These are phyloP conservation scores for Drosophila orosa DNA, from an alignment of 1,140 invertebrate genomes.

Conservation along the genomic window DNA sequence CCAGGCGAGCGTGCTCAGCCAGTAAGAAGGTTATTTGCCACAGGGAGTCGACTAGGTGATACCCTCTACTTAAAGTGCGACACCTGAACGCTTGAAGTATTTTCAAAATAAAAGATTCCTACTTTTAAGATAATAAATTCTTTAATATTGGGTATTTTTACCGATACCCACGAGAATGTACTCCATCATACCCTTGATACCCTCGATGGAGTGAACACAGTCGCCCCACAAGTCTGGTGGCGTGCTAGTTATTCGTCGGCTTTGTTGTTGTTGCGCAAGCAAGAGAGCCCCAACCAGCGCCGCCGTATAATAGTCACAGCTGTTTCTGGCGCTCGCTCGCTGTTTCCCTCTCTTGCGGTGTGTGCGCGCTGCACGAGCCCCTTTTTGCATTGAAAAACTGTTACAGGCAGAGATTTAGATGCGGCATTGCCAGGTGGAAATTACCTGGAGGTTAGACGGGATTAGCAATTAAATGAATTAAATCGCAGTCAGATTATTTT, in stretches of 20 bases:
- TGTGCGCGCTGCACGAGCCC: conserved; percentile 68
- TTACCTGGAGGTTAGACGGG: not conserved
- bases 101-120: no score
- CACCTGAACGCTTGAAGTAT: no score
- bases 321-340: conserved; percentile 52
- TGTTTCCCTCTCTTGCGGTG: conserved; percentile 38
- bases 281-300: conserved; percentile 62
- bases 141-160: not conserved
- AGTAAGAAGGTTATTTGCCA: conserved; percentile 44
- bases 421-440: conserved; percentile 60
- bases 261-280: conserved; percentile 77
- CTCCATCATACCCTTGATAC: conserved; percentile 15
- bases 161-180: no score
- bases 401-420: conserved; percentile 39
- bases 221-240: conserved; percentile 50
- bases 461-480: conserved; percentile 22
- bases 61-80: not conserved
- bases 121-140: not conserved
- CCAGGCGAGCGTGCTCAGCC: conserved; percentile 36
- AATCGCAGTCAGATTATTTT: not conserved
- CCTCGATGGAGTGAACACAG: conserved; percentile 27
- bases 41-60: conserved; percentile 4
- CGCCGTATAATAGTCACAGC: conserved; percentile 70
- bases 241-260: conserved; percentile 62
- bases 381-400: conserved; percentile 78